Evolutionary conservation across 2,797 vertebrate genomes (phyloP).

Genomic region (Microctenopoma steveboyesi): DNA sequence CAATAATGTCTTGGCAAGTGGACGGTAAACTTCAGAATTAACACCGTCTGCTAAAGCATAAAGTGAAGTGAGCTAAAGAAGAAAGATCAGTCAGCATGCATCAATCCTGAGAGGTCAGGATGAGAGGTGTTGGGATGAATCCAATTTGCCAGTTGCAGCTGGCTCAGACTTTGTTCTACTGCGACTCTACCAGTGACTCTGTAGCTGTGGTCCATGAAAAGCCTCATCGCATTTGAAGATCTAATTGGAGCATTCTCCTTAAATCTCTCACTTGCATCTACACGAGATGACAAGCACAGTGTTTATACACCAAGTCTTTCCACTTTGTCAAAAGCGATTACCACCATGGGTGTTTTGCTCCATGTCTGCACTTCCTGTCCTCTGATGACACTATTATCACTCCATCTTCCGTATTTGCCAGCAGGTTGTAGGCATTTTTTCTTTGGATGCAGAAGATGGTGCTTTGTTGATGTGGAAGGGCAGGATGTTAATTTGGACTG

Average conservation of each 20-base stretch:
- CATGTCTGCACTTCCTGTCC: not conserved
- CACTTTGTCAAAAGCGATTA: constrained; percentile 45
- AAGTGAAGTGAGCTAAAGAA: too few relatives aligned
- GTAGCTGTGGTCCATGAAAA: too few relatives aligned
- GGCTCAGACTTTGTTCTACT: too few relatives aligned
- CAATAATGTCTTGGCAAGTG: too few relatives aligned
- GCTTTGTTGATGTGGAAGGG: not conserved
- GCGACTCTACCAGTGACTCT: too few relatives aligned
- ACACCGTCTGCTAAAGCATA: too few relatives aligned
- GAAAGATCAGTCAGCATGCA: too few relatives aligned
- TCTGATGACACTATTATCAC: constrained; percentile 11
- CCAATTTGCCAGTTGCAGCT: too few relatives aligned
- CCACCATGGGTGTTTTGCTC: constrained; percentile 5
- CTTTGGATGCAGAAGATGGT: not conserved
- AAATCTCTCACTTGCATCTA: constrained; percentile 18
- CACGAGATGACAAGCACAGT: constrained; percentile 22
- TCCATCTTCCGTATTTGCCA: constrained; percentile 7
- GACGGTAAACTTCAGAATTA: too few relatives aligned
- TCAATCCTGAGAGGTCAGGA: too few relatives aligned
- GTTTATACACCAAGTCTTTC: constrained; percentile 18
- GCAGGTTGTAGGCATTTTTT: constrained; percentile 16
- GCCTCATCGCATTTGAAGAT: not conserved
- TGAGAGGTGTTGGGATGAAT: too few relatives aligned
- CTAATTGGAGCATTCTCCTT: constrained; percentile 33
- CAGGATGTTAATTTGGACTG: constrained; percentile 54